These are phyloP conservation scores for Diplodus puntazzo DNA, from an alignment of 2,797 vertebrate genomes.

Conservation along the genomic window DNA sequence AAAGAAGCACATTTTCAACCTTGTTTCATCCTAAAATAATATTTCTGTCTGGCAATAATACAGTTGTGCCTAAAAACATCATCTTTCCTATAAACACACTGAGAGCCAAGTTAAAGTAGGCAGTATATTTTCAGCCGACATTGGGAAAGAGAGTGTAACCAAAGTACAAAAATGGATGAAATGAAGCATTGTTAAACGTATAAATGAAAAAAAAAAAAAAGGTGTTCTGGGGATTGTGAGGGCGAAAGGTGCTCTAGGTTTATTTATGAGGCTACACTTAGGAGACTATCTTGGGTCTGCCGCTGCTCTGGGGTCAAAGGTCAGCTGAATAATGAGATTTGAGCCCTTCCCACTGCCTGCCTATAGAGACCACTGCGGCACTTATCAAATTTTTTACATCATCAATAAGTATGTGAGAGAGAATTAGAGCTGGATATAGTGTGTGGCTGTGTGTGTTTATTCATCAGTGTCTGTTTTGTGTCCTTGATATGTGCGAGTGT, in stretches of 20 bases:
- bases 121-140: slow-evolving; percentile 31
- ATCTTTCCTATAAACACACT: background rate
- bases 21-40: slow-evolving; percentile 28
- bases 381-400: slow-evolving; percentile 59
- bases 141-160: background rate
- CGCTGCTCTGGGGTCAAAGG: slow-evolving; percentile 59
- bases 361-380: slow-evolving; percentile 48
- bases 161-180: slow-evolving; percentile 21
- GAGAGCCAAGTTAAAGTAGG: background rate
- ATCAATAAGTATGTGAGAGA: slow-evolving; percentile 47
- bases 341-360: slow-evolving; percentile 46
- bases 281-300: slow-evolving; percentile 19
- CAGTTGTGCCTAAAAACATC: slow-evolving; percentile 15
- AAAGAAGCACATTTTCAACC: slow-evolving; percentile 22
- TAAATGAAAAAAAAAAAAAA: background rate
- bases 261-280: slow-evolving; percentile 36
- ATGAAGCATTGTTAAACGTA: background rate
- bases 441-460: slow-evolving; percentile 35
- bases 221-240: slow-evolving; percentile 7
- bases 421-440: slow-evolving; percentile 52
- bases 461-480: slow-evolving; percentile 41
- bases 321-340: slow-evolving; percentile 67
- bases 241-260: slow-evolving; percentile 13
- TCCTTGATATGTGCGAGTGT: slow-evolving; percentile 36
- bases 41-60: slow-evolving; percentile 1